phyloP scores from a whole-genome alignment of 2,113 vertebrate species.

The Eidolon helvum region DNA sequence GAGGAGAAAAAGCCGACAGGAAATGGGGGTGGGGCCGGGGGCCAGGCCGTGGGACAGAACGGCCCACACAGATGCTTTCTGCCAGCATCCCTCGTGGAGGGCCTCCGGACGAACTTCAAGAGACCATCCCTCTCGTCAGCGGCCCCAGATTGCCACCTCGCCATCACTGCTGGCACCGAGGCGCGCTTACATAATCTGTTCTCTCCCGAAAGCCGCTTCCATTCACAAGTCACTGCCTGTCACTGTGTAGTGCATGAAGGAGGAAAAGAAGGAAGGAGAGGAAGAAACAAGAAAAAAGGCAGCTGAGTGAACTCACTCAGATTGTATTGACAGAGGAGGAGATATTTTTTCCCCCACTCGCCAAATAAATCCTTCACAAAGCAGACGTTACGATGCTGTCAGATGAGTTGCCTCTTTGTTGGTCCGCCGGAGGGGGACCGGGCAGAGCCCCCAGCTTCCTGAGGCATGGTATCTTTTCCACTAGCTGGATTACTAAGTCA shows the following conservation, averaged over 20 bases:
- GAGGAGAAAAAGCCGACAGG: background rate
- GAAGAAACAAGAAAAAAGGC: background rate
- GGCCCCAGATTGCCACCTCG: background rate
- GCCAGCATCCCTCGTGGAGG: accelerated
- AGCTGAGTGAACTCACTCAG: conserved; percentile 30
- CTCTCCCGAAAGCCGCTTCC: background rate
- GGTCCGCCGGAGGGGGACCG: background rate
- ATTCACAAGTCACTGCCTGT: conserved; percentile 64
- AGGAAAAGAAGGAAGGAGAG: background rate
- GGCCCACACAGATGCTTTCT: background rate
- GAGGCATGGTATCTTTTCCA: background rate
- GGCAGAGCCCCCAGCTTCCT: background rate
- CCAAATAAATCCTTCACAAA: conserved; percentile 65
- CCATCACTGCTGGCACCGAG: background rate
- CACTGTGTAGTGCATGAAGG: conserved; percentile 53
- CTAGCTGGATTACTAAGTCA: background rate
- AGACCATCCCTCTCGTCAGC: background rate
- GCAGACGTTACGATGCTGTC: conserved; percentile 33
- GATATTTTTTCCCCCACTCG: background rate
- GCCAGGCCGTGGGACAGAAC: accelerated
- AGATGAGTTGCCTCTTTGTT: background rate
- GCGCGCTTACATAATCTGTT: conserved; percentile 18
- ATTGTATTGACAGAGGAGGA: conserved; percentile 1
- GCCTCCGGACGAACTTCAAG: background rate
- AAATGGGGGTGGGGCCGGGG: too few species aligned